Percentiles rank a stretch among this genome's conserved stretches.
Conservation (phyloP, 2,888 invertebrate genomes). For the Drosophila barbarae region DNA sequence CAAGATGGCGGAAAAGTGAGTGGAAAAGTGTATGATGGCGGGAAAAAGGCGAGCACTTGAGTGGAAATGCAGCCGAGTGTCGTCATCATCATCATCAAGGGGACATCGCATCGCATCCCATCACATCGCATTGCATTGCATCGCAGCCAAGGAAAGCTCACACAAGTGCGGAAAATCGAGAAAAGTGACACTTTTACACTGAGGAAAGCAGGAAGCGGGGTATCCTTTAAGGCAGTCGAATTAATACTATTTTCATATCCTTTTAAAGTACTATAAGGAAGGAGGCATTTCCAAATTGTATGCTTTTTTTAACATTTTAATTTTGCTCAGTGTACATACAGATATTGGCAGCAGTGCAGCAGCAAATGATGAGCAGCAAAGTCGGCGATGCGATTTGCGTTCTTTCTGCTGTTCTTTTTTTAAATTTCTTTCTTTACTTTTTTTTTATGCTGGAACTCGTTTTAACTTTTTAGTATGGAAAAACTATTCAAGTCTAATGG, state of each 20-base stretch:
- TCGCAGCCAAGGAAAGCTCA: conserved; percentile 24
- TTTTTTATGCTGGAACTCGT: conserved; percentile 1
- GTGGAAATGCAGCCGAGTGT: conserved; percentile 46
- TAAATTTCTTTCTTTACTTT: conserved; percentile 3
- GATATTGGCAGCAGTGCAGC: conserved; percentile 26
- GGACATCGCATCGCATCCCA: conserved; percentile 9
- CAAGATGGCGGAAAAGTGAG: conserved; percentile 19
- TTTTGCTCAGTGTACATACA: not conserved
- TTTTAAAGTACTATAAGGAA: no score
- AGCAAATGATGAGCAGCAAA: conserved; percentile 52
- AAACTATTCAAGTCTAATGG: conserved; percentile 79
- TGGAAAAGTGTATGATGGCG: conserved; percentile 19
- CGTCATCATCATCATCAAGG: conserved; percentile 29
- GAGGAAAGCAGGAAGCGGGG: not conserved
- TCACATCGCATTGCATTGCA: conserved; percentile 4
- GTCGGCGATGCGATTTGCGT: conserved; percentile 53
- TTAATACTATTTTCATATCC: no score
- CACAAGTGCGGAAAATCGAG: conserved; percentile 21
- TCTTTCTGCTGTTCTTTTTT: conserved; percentile 21
- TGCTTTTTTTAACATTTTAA: not conserved
- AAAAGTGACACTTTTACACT: conserved; percentile 7
- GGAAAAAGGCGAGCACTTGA: conserved; percentile 35
- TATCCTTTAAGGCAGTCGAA: not conserved
- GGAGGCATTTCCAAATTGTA: no score
- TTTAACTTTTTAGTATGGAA: conserved; percentile 52